These are phyloP conservation scores for Caenorhabditis sp. DNA, from an alignment of 2,888 invertebrate species.

Conservation along the genomic window DNA sequence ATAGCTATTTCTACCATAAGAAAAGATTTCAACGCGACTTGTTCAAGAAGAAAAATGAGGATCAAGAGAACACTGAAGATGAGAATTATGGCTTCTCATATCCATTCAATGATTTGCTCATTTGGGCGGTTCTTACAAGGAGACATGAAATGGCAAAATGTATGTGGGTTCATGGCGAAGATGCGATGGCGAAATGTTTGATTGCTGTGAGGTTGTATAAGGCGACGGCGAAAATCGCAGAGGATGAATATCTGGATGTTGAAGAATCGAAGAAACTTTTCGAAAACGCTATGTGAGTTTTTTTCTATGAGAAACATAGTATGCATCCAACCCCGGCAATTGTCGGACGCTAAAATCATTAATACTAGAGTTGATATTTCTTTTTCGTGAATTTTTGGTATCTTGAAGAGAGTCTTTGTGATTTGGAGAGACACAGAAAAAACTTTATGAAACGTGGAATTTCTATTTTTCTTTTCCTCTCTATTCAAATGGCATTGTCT, in stretches of 20 bases:
- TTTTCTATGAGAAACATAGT: not conserved
- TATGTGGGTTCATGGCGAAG: conserved; percentile 88
- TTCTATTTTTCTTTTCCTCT: too few species aligned
- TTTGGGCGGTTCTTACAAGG: conserved; percentile 97
- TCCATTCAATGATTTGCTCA: conserved; percentile 90
- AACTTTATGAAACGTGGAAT: too few species aligned
- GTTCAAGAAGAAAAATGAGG: conserved; percentile 30
- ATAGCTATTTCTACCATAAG: conserved; percentile 27
- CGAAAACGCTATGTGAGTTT: conserved; percentile 61
- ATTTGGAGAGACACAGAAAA: too few species aligned
- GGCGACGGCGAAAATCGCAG: conserved; percentile 96
- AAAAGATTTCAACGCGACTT: conserved; percentile 28
- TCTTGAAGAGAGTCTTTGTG: too few species aligned
- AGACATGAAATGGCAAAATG: conserved; percentile 92
- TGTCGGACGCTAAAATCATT: too few species aligned
- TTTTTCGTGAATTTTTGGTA: too few species aligned
- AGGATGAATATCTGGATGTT: conserved; percentile 95
- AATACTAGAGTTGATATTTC: too few species aligned
- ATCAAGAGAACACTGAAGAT: conserved; percentile 8
- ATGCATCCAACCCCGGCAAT: not conserved
- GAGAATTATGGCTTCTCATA: conserved; percentile 71
- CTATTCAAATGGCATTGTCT: too few species aligned
- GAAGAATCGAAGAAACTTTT: conserved; percentile 85
- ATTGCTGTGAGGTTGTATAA: conserved; percentile 81
- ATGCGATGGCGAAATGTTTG: conserved; percentile 65